phyloP scores from a whole-genome alignment of 2,797 vertebrate genomes.

The Leptodactylus fallax region DNA sequence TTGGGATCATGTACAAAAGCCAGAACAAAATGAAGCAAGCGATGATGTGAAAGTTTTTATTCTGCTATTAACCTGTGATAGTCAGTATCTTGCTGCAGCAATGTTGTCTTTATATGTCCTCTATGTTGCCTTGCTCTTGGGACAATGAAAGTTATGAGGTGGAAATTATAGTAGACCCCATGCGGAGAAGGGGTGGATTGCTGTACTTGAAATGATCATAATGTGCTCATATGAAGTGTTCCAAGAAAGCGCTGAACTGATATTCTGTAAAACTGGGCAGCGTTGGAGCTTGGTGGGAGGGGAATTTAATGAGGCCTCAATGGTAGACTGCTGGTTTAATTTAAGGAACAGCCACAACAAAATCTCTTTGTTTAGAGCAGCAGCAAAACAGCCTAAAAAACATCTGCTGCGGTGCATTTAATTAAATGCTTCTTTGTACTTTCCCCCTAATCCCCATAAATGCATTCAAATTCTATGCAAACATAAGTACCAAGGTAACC shows the following conservation, averaged over 20 bases:
- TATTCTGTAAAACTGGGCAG: slow-evolving; percentile 4
- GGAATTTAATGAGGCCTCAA: slow-evolving; percentile 41
- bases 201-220: slow-evolving; percentile 3
- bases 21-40: neutral
- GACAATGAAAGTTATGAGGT: neutral
- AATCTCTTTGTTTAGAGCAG: slow-evolving; percentile 56
- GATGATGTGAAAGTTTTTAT: neutral
- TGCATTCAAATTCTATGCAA: slow-evolving; percentile 40
- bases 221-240: neutral
- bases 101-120: neutral
- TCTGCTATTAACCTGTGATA: neutral
- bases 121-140: neutral
- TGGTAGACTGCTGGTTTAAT: slow-evolving; percentile 56
- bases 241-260: slow-evolving; percentile 30
- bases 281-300: slow-evolving; percentile 27
- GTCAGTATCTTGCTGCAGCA: neutral
- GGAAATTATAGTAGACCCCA: slow-evolving; percentile 2
- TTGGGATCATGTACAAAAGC: neutral
- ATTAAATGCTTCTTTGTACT: slow-evolving; percentile 56
- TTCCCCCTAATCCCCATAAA: slow-evolving; percentile 51
- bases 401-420: slow-evolving; percentile 59
- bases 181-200: neutral
- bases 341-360: slow-evolving; percentile 53
- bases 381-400: slow-evolving; percentile 43
- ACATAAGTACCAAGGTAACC: slow-evolving; percentile 51